A percentile compares a stretch with the other conserved stretches of the same genome.
These are phyloP conservation scores for Caranx melampygus DNA, from an alignment of 2,113 vertebrate genomes.

Conservation along the genomic window DNA sequence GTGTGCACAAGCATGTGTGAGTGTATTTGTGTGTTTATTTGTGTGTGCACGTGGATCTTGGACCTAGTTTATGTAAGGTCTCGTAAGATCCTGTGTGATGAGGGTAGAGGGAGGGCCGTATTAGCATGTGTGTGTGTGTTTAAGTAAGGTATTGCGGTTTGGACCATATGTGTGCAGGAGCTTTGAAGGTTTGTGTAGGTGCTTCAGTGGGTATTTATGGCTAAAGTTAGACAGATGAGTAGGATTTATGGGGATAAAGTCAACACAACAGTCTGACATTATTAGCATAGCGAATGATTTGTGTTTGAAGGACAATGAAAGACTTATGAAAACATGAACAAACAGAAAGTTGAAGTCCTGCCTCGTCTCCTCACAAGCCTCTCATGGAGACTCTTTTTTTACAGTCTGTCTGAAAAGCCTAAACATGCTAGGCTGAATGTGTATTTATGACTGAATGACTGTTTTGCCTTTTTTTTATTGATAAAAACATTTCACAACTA, in stretches of 20 bases:
- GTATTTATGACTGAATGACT: background rate
- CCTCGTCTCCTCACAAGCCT: background rate
- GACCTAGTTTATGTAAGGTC: conserved; percentile 53
- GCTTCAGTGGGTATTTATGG: conserved; percentile 58
- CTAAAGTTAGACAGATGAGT: conserved; percentile 50
- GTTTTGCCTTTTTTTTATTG: background rate
- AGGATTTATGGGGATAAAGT: conserved; percentile 43
- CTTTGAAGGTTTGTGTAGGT: conserved; percentile 62
- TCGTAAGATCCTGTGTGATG: conserved; percentile 25
- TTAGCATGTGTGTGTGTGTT: conserved; percentile 35
- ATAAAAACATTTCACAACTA: background rate
- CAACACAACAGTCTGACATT: conserved; percentile 6
- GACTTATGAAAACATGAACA: conserved; percentile 8
- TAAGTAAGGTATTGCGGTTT: conserved; percentile 38
- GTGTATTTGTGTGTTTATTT: conserved; percentile 57
- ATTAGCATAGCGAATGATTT: conserved; percentile 25
- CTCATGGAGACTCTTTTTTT: background rate
- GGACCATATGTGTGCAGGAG: conserved; percentile 43
- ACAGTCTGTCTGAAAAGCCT: background rate
- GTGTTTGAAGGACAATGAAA: conserved; percentile 25
- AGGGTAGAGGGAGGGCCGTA: conserved; percentile 20
- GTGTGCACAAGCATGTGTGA: conserved; percentile 16
- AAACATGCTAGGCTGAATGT: background rate
- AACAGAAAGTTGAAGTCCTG: background rate
- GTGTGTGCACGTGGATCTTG: conserved; percentile 40